Evolutionary conservation across 2,113 vertebrate species (phyloP).

Genomic region (Arvicanthis niloticus): DNA sequence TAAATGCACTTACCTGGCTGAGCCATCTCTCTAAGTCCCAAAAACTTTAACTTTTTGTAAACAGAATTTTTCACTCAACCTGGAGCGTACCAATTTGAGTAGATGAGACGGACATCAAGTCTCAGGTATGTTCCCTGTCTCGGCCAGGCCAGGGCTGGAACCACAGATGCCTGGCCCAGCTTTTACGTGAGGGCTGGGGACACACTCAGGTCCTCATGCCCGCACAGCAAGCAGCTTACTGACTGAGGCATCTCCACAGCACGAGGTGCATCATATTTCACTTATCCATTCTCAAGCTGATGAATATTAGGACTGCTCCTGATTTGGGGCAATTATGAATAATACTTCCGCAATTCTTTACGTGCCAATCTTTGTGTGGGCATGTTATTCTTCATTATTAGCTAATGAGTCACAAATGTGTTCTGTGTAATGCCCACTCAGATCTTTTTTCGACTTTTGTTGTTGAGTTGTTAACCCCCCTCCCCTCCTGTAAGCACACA

Average conservation of each 20-base stretch:
- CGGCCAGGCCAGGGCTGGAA: not conserved
- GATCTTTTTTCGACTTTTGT: constrained; percentile 17
- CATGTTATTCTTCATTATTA: not conserved
- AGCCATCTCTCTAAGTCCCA: not conserved
- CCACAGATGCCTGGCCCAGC: not conserved
- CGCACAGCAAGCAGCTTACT: too few relatives aligned
- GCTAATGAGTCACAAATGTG: not conserved
- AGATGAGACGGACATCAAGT: not conserved
- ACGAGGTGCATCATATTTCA: not conserved
- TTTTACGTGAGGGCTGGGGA: not conserved
- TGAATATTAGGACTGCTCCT: not conserved
- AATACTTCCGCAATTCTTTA: not conserved
- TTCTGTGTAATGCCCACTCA: constrained; percentile 10
- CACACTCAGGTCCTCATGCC: not conserved
- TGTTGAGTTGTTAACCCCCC: not conserved
- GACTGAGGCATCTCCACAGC: not conserved
- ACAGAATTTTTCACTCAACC: not conserved
- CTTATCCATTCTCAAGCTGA: not conserved
- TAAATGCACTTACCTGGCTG: not conserved
- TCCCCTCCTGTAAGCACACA: not conserved
- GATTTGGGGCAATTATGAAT: not conserved
- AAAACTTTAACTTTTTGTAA: too few relatives aligned
- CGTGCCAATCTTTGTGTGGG: not conserved
- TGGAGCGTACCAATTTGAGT: too few relatives aligned
- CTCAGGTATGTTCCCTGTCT: not conserved